These are phyloP conservation scores for Rhodophaea formosa DNA, from an alignment of 2,888 invertebrate genomes.

Conservation along the genomic window DNA sequence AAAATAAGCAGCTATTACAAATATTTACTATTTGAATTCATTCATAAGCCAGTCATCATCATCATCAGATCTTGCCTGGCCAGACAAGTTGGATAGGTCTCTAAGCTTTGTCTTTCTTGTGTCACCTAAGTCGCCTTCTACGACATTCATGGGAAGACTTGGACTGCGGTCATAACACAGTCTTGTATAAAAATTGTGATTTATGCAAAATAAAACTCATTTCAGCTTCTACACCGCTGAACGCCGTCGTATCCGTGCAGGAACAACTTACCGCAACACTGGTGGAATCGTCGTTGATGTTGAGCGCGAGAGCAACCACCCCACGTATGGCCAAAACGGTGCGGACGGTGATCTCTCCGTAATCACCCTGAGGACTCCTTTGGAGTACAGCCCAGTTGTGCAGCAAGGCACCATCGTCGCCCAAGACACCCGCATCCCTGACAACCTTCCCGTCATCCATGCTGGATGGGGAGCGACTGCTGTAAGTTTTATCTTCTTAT, in stretches of 20 bases:
- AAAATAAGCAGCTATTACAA: no score
- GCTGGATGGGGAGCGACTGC: slow-evolving; percentile 40
- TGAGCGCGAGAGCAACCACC: slow-evolving; percentile 34
- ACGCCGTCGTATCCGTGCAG: slow-evolving; percentile 51
- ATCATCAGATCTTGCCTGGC: no score
- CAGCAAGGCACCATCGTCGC: slow-evolving; percentile 28
- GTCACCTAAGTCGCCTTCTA: no score
- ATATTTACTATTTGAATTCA: no score
- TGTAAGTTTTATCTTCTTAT: slow-evolving; percentile 31
- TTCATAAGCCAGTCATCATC: no score
- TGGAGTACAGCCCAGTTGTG: slow-evolving; percentile 30
- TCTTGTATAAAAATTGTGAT: no score
- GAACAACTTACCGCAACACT: slow-evolving; percentile 43
- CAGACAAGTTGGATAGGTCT: no score
- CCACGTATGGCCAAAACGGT: slow-evolving; percentile 27
- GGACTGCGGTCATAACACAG: no score
- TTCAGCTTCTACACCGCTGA: slow-evolving; percentile 34
- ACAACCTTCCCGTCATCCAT: slow-evolving; percentile 32
- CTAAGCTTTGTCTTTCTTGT: no score
- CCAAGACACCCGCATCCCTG: slow-evolving; percentile 30
- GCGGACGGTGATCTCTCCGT: slow-evolving; percentile 47
- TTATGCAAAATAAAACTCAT: slow-evolving; percentile 30
- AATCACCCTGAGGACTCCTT: slow-evolving; percentile 33
- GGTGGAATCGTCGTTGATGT: slow-evolving; percentile 43
- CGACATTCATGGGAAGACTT: no score